phyloP scores from a whole-genome alignment of 2,113 vertebrate species.

The Charina bottae region DNA sequence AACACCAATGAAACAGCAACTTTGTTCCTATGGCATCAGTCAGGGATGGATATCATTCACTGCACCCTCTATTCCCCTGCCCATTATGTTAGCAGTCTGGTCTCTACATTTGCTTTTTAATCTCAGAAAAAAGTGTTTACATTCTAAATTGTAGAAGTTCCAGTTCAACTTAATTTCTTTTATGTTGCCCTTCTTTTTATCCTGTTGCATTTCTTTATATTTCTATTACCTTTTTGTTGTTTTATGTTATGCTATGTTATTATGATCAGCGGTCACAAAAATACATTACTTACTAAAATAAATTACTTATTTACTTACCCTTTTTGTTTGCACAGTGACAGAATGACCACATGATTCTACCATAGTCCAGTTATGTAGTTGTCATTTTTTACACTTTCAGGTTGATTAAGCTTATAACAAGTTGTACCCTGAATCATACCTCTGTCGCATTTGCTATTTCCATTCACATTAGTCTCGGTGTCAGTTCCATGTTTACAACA shows the following conservation, averaged over 20 bases:
- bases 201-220: no score
- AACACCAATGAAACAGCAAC: no score
- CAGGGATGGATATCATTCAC: no score
- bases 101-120: no score
- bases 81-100: no score
- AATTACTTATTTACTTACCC: neutral
- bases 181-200: no score
- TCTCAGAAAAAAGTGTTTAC: no score
- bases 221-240: neutral
- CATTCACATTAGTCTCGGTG: neutral
- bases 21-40: no score
- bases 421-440: neutral
- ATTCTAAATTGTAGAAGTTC: no score
- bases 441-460: neutral
- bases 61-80: no score
- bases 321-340: neutral
- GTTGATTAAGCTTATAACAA: neutral
- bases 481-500: conserved; percentile 31
- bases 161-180: no score
- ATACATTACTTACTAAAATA: neutral
- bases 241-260: neutral
- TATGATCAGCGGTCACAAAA: neutral
- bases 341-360: neutral
- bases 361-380: neutral
- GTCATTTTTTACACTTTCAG: neutral